Conservation (phyloP, 2,888 invertebrate genomes). For the Masnerella sp. region DNA sequence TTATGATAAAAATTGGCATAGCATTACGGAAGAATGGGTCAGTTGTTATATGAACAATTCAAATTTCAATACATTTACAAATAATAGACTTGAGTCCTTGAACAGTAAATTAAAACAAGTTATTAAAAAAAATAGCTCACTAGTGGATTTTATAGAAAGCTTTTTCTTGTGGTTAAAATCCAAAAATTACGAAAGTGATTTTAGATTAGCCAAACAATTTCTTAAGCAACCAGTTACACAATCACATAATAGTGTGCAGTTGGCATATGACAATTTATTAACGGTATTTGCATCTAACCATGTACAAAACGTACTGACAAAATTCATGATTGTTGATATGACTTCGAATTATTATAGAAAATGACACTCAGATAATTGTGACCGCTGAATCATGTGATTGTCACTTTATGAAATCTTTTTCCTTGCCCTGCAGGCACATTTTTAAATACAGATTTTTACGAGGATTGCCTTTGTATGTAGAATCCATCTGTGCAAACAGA, state of each 20-base stretch:
- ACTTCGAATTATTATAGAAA: not conserved
- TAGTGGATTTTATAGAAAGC: not conserved
- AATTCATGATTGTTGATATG: not conserved
- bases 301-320: not conserved
- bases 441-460: not conserved
- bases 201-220: slow-evolving; percentile 1
- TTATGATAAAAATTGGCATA: slow-evolving; percentile 9
- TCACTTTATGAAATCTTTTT: not conserved
- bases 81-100: slow-evolving; percentile 6
- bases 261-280: not conserved
- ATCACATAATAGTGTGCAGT: not conserved
- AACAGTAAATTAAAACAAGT: slow-evolving; percentile 19
- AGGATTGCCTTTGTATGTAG: slow-evolving; percentile 4
- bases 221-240: not conserved
- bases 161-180: slow-evolving; percentile 13
- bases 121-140: not conserved
- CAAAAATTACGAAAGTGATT: slow-evolving; percentile 12
- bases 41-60: slow-evolving; percentile 1
- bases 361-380: not conserved
- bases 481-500: not conserved
- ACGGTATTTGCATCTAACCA: not conserved
- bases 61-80: slow-evolving; percentile 8
- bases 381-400: not conserved
- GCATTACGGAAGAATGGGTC: slow-evolving; percentile 5
- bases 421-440: slow-evolving; percentile 21